These are phyloP conservation scores for Callopanchax toddi DNA, from an alignment of 2,113 vertebrate genomes.

Conservation along the genomic window DNA sequence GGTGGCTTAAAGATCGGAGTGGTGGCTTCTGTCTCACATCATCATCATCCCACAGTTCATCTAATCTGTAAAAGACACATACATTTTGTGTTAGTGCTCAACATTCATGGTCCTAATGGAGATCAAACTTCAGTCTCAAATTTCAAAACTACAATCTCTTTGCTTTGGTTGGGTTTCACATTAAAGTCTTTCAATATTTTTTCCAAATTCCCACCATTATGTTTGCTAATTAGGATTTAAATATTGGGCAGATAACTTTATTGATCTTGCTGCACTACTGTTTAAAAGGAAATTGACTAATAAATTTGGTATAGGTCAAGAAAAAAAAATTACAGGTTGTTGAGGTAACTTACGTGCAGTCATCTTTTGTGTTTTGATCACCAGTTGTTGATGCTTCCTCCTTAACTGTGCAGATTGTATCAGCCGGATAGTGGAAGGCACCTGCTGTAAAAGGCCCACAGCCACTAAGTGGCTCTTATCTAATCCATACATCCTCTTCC, in stretches of 20 bases:
- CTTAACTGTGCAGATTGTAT: constrained; percentile 27
- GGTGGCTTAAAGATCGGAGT: constrained; percentile 4
- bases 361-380: constrained; percentile 2
- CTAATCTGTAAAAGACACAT: neutral
- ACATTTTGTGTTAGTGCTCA: neutral
- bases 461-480: constrained; percentile 67
- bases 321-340: too few relatives aligned
- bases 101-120: too few relatives aligned
- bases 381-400: constrained; percentile 20
- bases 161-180: too few relatives aligned
- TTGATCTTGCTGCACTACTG: neutral
- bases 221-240: too few relatives aligned
- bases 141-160: too few relatives aligned
- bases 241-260: too few relatives aligned
- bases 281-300: too few relatives aligned
- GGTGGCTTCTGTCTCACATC: neutral
- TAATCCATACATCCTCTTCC: constrained; percentile 73
- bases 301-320: too few relatives aligned
- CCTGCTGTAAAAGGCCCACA: constrained; percentile 39
- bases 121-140: neutral
- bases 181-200: too few relatives aligned
- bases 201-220: too few relatives aligned
- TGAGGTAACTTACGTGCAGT: neutral
- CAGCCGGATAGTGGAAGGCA: constrained; percentile 10
- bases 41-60: constrained; percentile 19